Evolutionary conservation across 2,113 vertebrate species (phyloP).

Genomic region (Oceanodroma tethys): DNA sequence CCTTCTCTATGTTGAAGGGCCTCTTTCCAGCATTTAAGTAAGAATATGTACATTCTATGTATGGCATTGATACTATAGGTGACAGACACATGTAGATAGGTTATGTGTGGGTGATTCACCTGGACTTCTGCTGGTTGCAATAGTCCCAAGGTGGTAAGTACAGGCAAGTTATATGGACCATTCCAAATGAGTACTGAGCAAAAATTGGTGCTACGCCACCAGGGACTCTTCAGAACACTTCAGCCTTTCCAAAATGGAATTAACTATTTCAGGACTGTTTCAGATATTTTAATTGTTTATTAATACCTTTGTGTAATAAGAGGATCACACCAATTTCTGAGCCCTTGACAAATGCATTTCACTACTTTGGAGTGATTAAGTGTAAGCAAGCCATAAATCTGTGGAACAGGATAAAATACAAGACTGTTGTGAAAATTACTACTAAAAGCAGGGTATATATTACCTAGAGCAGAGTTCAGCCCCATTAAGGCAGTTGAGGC

Average conservation of each 20-base stretch:
- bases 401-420: not conserved
- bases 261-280: not conserved
- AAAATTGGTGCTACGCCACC: not conserved
- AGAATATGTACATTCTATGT: not conserved
- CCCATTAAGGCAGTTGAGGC: not conserved
- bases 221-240: not conserved
- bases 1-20: not conserved
- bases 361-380: not conserved
- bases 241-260: not conserved
- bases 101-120: not conserved
- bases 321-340: not conserved
- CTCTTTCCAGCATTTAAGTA: not conserved
- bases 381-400: not conserved
- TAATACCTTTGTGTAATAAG: not conserved
- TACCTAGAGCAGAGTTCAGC: not conserved
- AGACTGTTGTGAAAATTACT: not conserved
- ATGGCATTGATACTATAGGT: not conserved
- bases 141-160: not conserved
- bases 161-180: not conserved
- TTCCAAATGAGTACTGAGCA: not conserved
- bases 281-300: not conserved
- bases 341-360: not conserved
- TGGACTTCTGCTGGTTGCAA: not conserved
- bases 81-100: not conserved
- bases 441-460: not conserved